Evolutionary conservation across 2,797 vertebrate genomes (phyloP).

Genomic region (Silurus aristotelis): DNA sequence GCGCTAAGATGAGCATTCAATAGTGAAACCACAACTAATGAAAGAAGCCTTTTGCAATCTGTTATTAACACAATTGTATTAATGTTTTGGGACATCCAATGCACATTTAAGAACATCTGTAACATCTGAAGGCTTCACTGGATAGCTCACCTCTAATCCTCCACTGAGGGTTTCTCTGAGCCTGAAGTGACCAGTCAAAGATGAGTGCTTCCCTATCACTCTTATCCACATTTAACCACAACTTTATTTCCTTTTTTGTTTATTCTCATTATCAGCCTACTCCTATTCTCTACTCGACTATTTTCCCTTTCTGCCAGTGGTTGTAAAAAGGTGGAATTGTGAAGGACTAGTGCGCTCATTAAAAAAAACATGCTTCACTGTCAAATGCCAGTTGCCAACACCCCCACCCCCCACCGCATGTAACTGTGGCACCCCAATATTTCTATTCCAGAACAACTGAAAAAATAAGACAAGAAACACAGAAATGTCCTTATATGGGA

Average conservation of each 20-base stretch:
- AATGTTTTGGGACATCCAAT: neutral
- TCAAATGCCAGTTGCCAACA: slow-evolving; percentile 72
- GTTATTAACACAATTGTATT: neutral
- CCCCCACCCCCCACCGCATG: slow-evolving; percentile 44
- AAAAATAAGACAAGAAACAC: slow-evolving; percentile 40
- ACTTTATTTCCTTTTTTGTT: slow-evolving; percentile 27
- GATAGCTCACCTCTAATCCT: neutral
- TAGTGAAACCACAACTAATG: neutral
- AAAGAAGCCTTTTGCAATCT: neutral
- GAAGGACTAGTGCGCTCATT: slow-evolving; percentile 73
- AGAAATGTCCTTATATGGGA: slow-evolving; percentile 28
- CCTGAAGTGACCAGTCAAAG: neutral
- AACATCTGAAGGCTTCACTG: neutral
- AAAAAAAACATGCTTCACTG: slow-evolving; percentile 74
- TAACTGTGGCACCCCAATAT: slow-evolving; percentile 45
- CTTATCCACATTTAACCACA: slow-evolving; percentile 10
- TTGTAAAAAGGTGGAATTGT: slow-evolving; percentile 66
- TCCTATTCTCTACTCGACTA: slow-evolving; percentile 34
- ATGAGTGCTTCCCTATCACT: neutral
- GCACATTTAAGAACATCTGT: slow-evolving; percentile 10
- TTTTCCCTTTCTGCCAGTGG: slow-evolving; percentile 60
- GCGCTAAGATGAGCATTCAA: neutral
- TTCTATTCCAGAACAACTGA: slow-evolving; percentile 15
- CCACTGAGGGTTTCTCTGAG: neutral
- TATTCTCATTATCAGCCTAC: slow-evolving; percentile 36